These are phyloP conservation scores for Callipepla squamata DNA, from an alignment of 2,113 vertebrate genomes.

Conservation along the genomic window DNA sequence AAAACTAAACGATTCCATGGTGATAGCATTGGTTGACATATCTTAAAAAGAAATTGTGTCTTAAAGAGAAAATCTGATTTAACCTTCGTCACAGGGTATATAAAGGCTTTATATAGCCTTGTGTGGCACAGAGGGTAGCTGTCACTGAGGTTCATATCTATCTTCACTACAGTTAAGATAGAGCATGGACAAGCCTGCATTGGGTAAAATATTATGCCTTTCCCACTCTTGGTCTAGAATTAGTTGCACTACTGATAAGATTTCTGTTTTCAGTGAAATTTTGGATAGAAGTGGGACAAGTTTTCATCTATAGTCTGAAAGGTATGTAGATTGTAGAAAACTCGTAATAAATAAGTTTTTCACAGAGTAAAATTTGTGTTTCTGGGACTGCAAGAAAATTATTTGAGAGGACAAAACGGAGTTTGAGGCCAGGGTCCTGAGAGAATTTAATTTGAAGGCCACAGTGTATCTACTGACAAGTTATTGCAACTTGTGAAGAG, in stretches of 20 bases:
- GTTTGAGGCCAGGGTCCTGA: not conserved
- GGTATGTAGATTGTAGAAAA: not conserved
- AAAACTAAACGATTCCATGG: not conserved
- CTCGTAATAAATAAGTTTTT: not conserved
- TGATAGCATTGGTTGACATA: not conserved
- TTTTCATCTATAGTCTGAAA: not conserved
- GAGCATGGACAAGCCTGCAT: not conserved
- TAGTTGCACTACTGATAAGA: not conserved
- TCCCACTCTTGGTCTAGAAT: not conserved
- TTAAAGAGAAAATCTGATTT: not conserved
- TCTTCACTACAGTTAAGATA: not conserved
- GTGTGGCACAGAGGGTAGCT: not conserved
- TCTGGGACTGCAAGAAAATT: not conserved
- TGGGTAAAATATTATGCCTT: not conserved
- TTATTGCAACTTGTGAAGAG: not conserved
- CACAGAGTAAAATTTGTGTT: not conserved
- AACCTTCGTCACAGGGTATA: not conserved
- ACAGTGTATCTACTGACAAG: not conserved
- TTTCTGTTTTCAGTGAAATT: not conserved
- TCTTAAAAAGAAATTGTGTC: not conserved
- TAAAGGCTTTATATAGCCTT: not conserved
- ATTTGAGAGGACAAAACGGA: not conserved
- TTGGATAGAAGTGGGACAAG: not conserved
- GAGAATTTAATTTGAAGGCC: not conserved
- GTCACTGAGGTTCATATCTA: not conserved